Conservation (phyloP, 2,888 invertebrate species). For the Tanytarsus gracilentus region DNA sequence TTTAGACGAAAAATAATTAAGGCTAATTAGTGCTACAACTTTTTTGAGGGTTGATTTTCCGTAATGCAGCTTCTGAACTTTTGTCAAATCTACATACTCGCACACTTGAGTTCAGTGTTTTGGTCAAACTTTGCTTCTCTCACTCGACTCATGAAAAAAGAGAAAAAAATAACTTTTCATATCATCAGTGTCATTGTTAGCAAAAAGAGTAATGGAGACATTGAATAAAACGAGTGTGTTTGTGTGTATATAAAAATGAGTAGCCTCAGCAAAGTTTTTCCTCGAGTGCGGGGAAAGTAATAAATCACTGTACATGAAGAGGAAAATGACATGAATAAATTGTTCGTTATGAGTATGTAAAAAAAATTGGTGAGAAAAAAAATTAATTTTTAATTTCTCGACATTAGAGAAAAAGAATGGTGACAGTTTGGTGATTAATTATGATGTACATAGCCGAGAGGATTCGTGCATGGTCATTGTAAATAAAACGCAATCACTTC, state of each 20-base stretch:
- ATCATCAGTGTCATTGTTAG: no score
- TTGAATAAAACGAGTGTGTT: no score
- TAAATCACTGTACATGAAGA: constrained; percentile 5
- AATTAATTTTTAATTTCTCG: constrained; percentile 26
- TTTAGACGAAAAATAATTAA: neutral
- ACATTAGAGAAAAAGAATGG: neutral
- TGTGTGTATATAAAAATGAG: neutral
- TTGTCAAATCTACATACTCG: no score
- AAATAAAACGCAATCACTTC: no score
- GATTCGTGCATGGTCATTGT: no score
- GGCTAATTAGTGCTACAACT: neutral
- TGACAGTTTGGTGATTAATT: constrained; percentile 9
- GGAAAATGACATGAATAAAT: constrained; percentile 17
- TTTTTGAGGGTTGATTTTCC: neutral
- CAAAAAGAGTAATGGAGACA: no score
- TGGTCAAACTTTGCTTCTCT: no score
- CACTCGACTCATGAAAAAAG: no score
- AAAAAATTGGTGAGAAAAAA: neutral
- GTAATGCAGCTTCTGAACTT: no score
- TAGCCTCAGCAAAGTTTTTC: neutral
- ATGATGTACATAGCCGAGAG: neutral
- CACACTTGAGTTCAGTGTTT: no score
- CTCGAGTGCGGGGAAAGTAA: neutral
- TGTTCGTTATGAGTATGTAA: constrained; percentile 18
- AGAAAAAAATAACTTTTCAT: no score